Base-by-base conservation (phyloP, 2,113 vertebrate genomes). In the Cisticola juncidis region DNA sequence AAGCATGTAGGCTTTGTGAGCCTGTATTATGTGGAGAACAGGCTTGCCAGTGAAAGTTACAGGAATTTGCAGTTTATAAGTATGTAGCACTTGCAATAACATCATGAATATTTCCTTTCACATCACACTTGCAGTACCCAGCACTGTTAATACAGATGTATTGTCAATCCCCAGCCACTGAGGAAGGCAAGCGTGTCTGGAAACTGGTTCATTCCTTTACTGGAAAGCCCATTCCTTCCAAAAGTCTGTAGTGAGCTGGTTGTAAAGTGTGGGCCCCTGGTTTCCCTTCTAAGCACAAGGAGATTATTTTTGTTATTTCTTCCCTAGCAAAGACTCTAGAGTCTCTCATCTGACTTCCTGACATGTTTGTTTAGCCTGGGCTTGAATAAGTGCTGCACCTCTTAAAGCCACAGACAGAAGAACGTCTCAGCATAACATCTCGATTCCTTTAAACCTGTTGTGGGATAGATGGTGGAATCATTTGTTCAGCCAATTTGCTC, bases 91-190 rank as follows among this genome's bases (percentile, higher is more conserved):
- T 95, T 96, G 81, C 86, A 97, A 96, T 88, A 97, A 96, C 94
- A 96, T 91, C 82, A 92, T 93, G 96, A 97, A 96, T 96, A 95
- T 84, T 94, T 90, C 61, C 94, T 90, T 97, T 93, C 95, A 92
- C 90, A 93, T 90, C 93, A 84, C 79, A 90, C 86, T 95, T 79
- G 78, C 60, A n/a, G 28, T 93, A 95, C 64, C 84, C 84, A 91
- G 61, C 50, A 77, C 76, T 74, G 56, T 92, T 96, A 93, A 88
- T 92, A 94, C n/a, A 95, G 88, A 90, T 77, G 36, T 90, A 92
- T 92, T 95, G 95, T 97, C 92, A 94, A 51, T 84, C 44, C 38
- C 51, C 90, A 86, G 93, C 47, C 90, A 81, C 83, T 31, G 65
- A 80, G 74, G 78, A 86, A 92, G 57, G 71, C 0, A 1, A 93